Evolutionary conservation across 2,113 vertebrate genomes (phyloP), one percentile per base, ranked within the genome.

Genomic region (Calidris pygmaea): DNA sequence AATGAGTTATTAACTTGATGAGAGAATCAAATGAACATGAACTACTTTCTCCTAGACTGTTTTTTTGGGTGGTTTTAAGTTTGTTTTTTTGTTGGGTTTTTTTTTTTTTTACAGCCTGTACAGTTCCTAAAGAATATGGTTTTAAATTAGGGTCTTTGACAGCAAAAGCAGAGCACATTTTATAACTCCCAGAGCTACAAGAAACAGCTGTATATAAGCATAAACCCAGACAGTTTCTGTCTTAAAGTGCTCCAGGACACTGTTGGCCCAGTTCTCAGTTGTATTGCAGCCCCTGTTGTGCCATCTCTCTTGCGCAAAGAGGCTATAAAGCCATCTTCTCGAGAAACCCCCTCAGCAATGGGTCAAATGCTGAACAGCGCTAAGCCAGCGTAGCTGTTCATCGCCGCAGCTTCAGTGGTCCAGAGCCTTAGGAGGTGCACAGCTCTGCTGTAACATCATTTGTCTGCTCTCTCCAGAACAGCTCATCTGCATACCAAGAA

Each of bases 71-170:
- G 48, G 11, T 23, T 48, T 48, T 2, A 34, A 29, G 26, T 59
- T 10, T 8, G 2, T 14, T 55, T 53, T 14, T 9, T 2, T 13
- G 41, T 19, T 10, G n/a, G 10, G 9, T 27, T 6, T 16, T 14
- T 6, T 6, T 50, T 56, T 84, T 84, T 85, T 76, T 26, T 24
- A 68, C 29, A 87, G 27, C 24, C 24, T 87, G 60, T 74, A 24
- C 39, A 43, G 10, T 63, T 94, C 56, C 78, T 90, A 68, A 68
- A 90, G 35, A 87, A 85, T 75, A 93, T 41, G 34, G 39, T 79
- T 96, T 95, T 93, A 91, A 96, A 94, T 91, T 86, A 37, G 26
- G 47, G 35, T 71, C 67, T 74, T 79, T 96, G 95, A 94, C 95
- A 96, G 88, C 26, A 60, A 95, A 95, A 91, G 50, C 50, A 84